Evolutionary conservation across 2,797 vertebrate genomes (phyloP), one percentile per base, ranked within the genome.

Genomic region (Coregonus suidteri): DNA sequence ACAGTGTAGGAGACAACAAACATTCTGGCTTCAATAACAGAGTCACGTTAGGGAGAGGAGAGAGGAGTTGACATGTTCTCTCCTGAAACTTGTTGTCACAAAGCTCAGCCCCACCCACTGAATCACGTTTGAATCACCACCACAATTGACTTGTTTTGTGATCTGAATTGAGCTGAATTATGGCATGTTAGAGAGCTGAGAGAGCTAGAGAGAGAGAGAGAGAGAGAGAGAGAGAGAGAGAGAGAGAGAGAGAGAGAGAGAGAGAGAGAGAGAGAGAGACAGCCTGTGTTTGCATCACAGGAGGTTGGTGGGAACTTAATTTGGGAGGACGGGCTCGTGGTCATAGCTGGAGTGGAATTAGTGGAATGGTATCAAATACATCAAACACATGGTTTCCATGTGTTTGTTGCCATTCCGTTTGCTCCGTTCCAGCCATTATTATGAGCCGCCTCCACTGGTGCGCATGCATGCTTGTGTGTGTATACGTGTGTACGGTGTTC

Each of bases 401-500:
- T 47, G 41, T 47, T 13, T 13, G 41, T 1, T 47, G 2, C 9
- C 41, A 13, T 47, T 47, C 41, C 9, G 13, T 47, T 47, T 47
- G 41, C 41, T 47, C 41, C 41, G 11, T 47, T 47, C 41, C 9
- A 3, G 41, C 9, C 9, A 3, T 47, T 47, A 47, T 13, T 47
- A 13, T 47, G 2, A 13, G 2, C 41, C 41, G 41, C 41, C 41
- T 3, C 41, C 41, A 47, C 41, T 47, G 41, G 41, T 47, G 41
- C 41, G 3, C 9, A 47, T 54, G 53, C 5, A 15, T 54, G 53
- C 16, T 18, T 59, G 15, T 73, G 52, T 73, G 72, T n/a, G 62
- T 56, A 41, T 66, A 74, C 72, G 76, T 77, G 75, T 79, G 78
- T 71, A 88, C 70, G 79, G 85, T 31, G 84, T 83, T 80, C 68